A percentile compares a stretch with the other conserved stretches of the same genome.
phyloP scores from a whole-genome alignment of 2,888 invertebrate species.

The Hyles lineata region DNA sequence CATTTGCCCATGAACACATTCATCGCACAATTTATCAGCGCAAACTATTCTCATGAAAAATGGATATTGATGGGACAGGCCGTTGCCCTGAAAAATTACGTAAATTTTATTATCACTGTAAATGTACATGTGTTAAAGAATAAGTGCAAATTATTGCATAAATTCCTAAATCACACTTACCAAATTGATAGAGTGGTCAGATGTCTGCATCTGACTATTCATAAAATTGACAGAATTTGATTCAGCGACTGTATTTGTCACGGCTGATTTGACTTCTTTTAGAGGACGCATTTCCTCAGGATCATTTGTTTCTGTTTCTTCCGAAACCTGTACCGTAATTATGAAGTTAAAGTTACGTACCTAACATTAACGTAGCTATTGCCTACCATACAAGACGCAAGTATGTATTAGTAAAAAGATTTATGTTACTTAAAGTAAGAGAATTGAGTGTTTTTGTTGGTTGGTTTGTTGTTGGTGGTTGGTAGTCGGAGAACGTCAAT shows the following conservation, averaged over 20 bases:
- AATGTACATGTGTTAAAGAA: constrained; percentile 33
- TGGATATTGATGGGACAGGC: constrained; percentile 47
- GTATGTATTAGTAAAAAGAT: no score
- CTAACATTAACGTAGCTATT: neutral
- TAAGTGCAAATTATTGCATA: constrained; percentile 23
- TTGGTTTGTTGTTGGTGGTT: no score
- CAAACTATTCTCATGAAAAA: constrained; percentile 64
- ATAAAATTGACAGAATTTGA: constrained; percentile 33
- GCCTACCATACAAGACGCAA: no score
- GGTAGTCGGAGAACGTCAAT: no score
- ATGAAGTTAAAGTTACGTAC: neutral
- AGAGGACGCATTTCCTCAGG: neutral
- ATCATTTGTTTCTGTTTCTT: neutral
- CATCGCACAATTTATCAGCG: constrained; percentile 53
- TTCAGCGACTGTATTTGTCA: neutral
- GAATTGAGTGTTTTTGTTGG: no score
- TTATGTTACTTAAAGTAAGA: no score
- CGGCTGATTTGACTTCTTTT: constrained; percentile 9
- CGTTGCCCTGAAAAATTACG: constrained; percentile 51
- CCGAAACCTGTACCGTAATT: neutral
- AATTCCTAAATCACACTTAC: constrained; percentile 51
- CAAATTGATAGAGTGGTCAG: constrained; percentile 62
- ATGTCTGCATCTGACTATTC: constrained; percentile 59
- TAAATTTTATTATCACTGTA: constrained; percentile 35
- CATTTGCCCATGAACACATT: constrained; percentile 1